Base-by-base conservation (phyloP, 2,113 vertebrate species). In the Oreotrochilus melanogaster region DNA sequence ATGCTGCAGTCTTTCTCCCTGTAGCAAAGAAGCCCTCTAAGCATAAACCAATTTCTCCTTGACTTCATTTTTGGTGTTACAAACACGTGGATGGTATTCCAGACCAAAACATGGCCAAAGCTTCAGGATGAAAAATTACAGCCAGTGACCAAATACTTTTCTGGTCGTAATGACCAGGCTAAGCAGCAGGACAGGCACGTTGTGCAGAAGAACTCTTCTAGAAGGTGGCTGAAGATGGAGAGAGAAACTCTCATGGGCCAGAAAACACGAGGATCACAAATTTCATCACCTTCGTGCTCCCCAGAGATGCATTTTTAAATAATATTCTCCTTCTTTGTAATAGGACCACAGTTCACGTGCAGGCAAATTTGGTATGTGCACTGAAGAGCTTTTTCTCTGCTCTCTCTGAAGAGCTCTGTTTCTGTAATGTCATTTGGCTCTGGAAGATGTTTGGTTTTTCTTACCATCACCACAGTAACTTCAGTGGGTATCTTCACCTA, bases 281-380 rank as follows among this genome's bases (percentile, higher is more conserved):
- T 11, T 70, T 69, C n/a, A n/a, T 11, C 27, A n/a, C n/a, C 50
- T 21, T 33, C 51, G 71, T 33, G 2, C 37, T 62, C 30, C 47
- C 60, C n/a, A 50, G 62, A 42, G 42, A 56, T 25, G 14, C 31
- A 61, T 16, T 31, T 25, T 61, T 42, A 16, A 54, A 16, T 11
- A 31, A 12, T 21, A n/a, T 14, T 54, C 53, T 64, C n/a, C 30
- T 61, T 37, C 22, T 7, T 14, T 43, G 25, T 43, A n/a, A 7
- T 13, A n/a, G 17, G 18, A 54, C 62, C 14, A 18, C 18, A 54
- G 30, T 6, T 15, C 1, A 7, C 39, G 16, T 1, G 2, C 25
- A 18, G 0, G 0, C 11, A 1, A 14, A 19, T 13, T 5, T 50
- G 31, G 31, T 22, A 56, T 4, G 4, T 39, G 22, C 31, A 5